Conservation (phyloP, 1,140 invertebrate species). For the Physella acuta region DNA sequence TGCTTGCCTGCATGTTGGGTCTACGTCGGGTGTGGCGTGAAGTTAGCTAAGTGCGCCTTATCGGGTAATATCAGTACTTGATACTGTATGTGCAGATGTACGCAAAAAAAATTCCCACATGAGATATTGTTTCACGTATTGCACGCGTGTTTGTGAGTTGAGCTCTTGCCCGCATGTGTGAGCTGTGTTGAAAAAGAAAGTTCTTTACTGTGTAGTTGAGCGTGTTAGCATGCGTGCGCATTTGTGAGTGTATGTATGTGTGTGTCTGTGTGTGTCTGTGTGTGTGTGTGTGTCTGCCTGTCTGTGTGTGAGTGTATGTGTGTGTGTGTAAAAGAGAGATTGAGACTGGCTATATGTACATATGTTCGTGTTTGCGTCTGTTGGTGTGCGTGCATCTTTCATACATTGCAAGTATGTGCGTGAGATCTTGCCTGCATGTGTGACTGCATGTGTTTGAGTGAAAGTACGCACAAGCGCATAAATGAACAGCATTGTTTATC, state of each 20-base stretch:
- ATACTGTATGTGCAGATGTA: too few relatives aligned
- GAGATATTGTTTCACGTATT: too few relatives aligned
- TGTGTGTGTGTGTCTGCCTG: too few relatives aligned
- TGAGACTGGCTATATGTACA: neutral
- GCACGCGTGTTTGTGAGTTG: neutral
- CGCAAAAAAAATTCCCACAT: too few relatives aligned
- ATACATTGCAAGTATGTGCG: neutral
- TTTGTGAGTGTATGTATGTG: neutral
- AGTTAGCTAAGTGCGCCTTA: too few relatives aligned
- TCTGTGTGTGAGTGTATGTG: too few relatives aligned
- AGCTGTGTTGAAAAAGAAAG: neutral
- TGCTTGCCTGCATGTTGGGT: too few relatives aligned
- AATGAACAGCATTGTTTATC: too few relatives aligned
- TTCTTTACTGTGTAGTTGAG: neutral
- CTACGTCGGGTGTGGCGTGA: too few relatives aligned
- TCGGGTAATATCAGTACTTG: too few relatives aligned
- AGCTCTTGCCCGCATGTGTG: constrained; percentile 1
- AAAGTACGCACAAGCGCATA: too few relatives aligned
- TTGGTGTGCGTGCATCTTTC: neutral
- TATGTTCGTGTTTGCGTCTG: neutral
- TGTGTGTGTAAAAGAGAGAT: neutral
- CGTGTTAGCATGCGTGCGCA: neutral
- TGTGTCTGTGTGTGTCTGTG: neutral
- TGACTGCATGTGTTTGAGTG: neutral
- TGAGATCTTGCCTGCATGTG: neutral